These are phyloP conservation scores for Syritta pipiens DNA, from an alignment of 2,888 invertebrate species.

Conservation along the genomic window DNA sequence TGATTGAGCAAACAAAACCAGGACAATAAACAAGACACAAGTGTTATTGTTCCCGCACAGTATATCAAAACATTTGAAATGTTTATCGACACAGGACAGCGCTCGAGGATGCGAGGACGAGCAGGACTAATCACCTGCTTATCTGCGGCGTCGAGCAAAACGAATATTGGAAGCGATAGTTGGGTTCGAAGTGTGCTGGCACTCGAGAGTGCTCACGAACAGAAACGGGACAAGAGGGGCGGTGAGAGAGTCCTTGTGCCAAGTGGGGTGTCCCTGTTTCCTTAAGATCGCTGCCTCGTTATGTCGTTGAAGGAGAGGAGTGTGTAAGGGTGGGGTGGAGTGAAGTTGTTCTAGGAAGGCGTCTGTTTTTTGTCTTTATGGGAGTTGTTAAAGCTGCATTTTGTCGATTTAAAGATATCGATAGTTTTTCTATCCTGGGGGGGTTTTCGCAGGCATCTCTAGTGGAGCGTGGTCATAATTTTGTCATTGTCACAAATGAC, in stretches of 20 bases:
- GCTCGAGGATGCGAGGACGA: slow-evolving; percentile 6
- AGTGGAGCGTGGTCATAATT: no score
- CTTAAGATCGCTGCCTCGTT: no score
- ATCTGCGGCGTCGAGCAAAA: slow-evolving; percentile 17
- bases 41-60: background rate
- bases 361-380: no score
- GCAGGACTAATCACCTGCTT: slow-evolving; percentile 47
- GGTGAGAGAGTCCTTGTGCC: no score
- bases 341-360: no score
- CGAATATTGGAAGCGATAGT: slow-evolving; percentile 17
- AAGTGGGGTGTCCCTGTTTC: slow-evolving; percentile 7
- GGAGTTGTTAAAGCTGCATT: no score
- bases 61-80: background rate
- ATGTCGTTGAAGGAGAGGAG: no score
- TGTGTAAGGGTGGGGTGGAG: no score
- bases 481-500: no score
- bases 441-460: no score
- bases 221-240: background rate
- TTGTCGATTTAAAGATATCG: no score
- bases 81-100: slow-evolving; percentile 19
- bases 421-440: no score
- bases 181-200: background rate
- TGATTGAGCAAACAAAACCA: background rate
- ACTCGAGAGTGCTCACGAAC: background rate
- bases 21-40: background rate